Percentiles rank a stretch among this genome's conserved stretches.
Conservation (phyloP, 2,797 vertebrate species). For the Epinephelus awoara region DNA sequence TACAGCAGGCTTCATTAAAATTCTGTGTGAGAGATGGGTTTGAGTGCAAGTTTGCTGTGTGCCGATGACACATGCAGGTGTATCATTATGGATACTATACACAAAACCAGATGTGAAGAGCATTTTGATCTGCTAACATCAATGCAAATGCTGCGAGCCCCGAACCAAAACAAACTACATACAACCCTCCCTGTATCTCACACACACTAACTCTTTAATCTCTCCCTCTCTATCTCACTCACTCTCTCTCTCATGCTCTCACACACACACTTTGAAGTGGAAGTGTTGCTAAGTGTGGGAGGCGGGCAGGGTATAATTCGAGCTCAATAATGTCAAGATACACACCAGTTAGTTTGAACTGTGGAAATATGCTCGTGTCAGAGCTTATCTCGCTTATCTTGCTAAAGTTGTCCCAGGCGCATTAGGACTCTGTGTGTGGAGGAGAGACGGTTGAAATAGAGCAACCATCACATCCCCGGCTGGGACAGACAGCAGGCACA, state of each 20-base stretch:
- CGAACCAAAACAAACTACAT: slow-evolving; percentile 49
- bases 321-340: slow-evolving; percentile 74
- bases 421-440: slow-evolving; percentile 49
- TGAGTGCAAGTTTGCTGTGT: slow-evolving; percentile 17
- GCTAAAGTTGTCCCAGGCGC: slow-evolving; percentile 67
- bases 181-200: slow-evolving; percentile 18
- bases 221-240: slow-evolving; percentile 11
- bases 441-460: slow-evolving; percentile 58
- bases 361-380: slow-evolving; percentile 71
- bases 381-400: slow-evolving; percentile 68
- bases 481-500: slow-evolving; percentile 52
- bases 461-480: slow-evolving; percentile 46
- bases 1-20: slow-evolving; percentile 39
- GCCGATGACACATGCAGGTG: slow-evolving; percentile 37
- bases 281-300: slow-evolving; percentile 69
- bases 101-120: slow-evolving; percentile 19
- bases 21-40: slow-evolving; percentile 3
- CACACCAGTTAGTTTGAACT: slow-evolving; percentile 69
- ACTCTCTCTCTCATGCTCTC: slow-evolving; percentile 17
- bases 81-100: slow-evolving; percentile 30
- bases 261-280: slow-evolving; percentile 69
- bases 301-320: slow-evolving; percentile 64
- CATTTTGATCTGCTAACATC: slow-evolving; percentile 41
- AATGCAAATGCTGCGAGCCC: slow-evolving; percentile 45
- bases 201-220: slow-evolving; percentile 47